Evolutionary conservation across 2,888 invertebrate genomes (phyloP).

Genomic region (Drosophila demipolita): DNA sequence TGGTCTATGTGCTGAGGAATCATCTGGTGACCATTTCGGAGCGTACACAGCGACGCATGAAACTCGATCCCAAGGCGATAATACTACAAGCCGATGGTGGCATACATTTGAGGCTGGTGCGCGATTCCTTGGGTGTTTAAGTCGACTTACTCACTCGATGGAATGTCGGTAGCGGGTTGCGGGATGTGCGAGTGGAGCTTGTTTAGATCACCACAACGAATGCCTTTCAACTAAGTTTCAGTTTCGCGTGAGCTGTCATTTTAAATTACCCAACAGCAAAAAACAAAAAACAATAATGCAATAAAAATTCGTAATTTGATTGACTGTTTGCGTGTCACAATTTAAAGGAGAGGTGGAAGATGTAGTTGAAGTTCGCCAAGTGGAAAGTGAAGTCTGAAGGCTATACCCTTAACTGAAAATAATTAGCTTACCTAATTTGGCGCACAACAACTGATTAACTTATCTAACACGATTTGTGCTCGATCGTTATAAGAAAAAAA

Average conservation of each 20-base stretch:
- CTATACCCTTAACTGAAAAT: slow-evolving; percentile 14
- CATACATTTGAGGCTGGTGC: slow-evolving; percentile 80
- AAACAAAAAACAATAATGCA: not conserved
- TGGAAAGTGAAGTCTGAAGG: not conserved
- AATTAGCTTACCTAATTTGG: slow-evolving; percentile 21
- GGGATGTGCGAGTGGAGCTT: not conserved
- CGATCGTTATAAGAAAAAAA: not conserved
- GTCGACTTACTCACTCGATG: slow-evolving; percentile 18
- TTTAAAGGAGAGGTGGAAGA: slow-evolving; percentile 19
- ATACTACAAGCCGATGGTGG: slow-evolving; percentile 83
- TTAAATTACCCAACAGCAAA: slow-evolving; percentile 41
- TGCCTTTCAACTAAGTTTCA: slow-evolving; percentile 51
- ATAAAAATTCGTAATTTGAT: slow-evolving; percentile 52
- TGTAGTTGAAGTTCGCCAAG: slow-evolving; percentile 4
- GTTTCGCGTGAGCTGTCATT: slow-evolving; percentile 63
- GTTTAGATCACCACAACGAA: slow-evolving; percentile 38
- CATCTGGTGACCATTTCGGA: slow-evolving; percentile 79
- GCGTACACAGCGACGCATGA: slow-evolving; percentile 75
- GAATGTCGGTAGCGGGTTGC: not conserved
- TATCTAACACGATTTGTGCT: not conserved
- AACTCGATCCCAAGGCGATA: slow-evolving; percentile 81
- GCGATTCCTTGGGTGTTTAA: slow-evolving; percentile 73
- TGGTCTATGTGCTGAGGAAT: slow-evolving; percentile 82
- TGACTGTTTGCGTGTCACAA: slow-evolving; percentile 56
- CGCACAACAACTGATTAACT: slow-evolving; percentile 14